Conservation (phyloP, 2,113 vertebrate species). For the Tricholaema leucomelas region DNA sequence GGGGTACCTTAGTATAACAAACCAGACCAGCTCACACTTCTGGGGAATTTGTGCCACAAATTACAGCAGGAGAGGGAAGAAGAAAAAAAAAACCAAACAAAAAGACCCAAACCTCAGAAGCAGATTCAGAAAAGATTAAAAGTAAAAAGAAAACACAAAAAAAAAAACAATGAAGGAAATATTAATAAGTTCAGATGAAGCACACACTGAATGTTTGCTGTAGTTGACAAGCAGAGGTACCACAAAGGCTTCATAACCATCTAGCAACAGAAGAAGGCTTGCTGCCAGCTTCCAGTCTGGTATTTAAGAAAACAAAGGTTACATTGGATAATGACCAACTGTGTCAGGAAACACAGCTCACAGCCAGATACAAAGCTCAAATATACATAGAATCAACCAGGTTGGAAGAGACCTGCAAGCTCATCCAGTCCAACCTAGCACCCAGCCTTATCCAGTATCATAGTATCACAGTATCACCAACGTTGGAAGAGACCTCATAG, state of each 20-base stretch:
- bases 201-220: background rate
- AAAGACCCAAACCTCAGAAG: background rate
- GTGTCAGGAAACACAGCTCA: background rate
- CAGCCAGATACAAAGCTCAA: background rate
- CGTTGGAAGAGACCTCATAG: no score
- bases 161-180: background rate
- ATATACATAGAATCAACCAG: no score
- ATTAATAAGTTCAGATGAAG: background rate
- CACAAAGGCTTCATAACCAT: background rate
- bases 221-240: background rate
- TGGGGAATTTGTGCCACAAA: background rate
- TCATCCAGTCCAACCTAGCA: no score
- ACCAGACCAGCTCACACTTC: background rate
- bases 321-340: accelerated
- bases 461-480: no score
- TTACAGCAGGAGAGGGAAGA: background rate
- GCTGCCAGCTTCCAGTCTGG: background rate
- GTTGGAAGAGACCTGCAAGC: no score
- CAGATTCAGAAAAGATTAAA: background rate
- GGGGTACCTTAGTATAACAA: background rate
- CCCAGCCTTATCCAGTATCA: no score
- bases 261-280: background rate
- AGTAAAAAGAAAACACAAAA: background rate
- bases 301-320: background rate
- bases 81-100: background rate